phyloP scores from a whole-genome alignment of 2,797 vertebrate species.

The Limnodromus scolopaceus region DNA sequence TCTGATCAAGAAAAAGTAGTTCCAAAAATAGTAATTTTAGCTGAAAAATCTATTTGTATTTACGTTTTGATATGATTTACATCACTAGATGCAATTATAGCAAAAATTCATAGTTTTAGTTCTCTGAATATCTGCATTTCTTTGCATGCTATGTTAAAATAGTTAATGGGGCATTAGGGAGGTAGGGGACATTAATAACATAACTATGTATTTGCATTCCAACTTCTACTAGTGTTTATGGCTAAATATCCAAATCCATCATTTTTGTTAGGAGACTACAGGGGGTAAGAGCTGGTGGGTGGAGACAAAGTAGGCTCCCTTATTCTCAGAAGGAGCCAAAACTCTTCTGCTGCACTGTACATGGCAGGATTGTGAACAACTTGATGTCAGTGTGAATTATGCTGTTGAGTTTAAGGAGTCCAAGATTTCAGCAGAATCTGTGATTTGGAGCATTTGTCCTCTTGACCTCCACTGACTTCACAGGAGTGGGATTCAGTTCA shows the following conservation, averaged over 20 bases:
- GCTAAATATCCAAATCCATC: background rate
- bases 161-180: background rate
- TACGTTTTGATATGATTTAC: background rate
- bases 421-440: background rate
- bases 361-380: background rate
- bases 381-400: background rate
- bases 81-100: background rate
- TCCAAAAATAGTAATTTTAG: background rate
- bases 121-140: background rate
- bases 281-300: fast-evolving
- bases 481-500: background rate
- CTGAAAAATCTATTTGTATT: background rate
- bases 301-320: fast-evolving
- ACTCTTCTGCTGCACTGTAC: background rate
- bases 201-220: background rate
- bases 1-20: background rate
- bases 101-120: background rate
- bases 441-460: background rate
- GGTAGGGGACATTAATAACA: background rate
- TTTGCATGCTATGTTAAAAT: background rate
- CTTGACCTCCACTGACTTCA: background rate
- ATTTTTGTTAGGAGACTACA: background rate
- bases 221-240: background rate
- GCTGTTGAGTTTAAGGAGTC: background rate
- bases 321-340: background rate